These are phyloP conservation scores for Taeniopygia guttata DNA, from an alignment of 2,797 vertebrate species.

Conservation along the genomic window DNA sequence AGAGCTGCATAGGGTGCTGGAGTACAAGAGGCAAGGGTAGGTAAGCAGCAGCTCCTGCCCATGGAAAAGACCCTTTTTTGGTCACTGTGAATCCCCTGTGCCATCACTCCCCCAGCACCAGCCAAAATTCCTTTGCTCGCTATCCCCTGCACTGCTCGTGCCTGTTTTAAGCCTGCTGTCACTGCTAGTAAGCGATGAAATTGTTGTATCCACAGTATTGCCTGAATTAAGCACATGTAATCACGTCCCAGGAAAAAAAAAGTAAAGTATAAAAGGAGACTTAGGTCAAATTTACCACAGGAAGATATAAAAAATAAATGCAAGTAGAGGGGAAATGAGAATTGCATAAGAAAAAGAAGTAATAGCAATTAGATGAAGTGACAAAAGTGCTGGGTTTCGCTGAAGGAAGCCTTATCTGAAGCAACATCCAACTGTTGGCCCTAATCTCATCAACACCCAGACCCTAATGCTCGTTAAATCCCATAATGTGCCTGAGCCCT, in stretches of 20 bases:
- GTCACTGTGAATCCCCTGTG: neutral
- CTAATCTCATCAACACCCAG: neutral
- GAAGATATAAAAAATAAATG: neutral
- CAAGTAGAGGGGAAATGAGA: neutral
- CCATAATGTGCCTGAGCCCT: neutral
- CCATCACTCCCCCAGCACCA: neutral
- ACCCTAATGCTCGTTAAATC: neutral
- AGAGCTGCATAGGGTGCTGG: neutral
- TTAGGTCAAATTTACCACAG: neutral
- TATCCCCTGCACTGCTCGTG: rapidly evolving
- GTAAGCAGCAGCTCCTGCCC: neutral
- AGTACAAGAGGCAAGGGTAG: neutral
- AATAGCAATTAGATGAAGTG: neutral
- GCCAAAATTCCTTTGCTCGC: neutral
- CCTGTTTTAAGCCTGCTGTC: neutral
- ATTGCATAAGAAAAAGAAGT: neutral
- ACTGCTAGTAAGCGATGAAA: neutral
- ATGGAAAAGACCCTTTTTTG: neutral
- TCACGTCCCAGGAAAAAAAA: neutral
- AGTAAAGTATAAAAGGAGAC: neutral
- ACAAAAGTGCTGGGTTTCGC: neutral
- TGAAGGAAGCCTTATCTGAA: neutral
- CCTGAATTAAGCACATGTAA: neutral
- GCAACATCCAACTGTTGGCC: neutral
- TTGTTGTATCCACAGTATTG: neutral